Percentiles rank a stretch among this genome's conserved stretches.
These are phyloP conservation scores for Lampris incognitus DNA, from an alignment of 2,113 vertebrate species.

Conservation along the genomic window DNA sequence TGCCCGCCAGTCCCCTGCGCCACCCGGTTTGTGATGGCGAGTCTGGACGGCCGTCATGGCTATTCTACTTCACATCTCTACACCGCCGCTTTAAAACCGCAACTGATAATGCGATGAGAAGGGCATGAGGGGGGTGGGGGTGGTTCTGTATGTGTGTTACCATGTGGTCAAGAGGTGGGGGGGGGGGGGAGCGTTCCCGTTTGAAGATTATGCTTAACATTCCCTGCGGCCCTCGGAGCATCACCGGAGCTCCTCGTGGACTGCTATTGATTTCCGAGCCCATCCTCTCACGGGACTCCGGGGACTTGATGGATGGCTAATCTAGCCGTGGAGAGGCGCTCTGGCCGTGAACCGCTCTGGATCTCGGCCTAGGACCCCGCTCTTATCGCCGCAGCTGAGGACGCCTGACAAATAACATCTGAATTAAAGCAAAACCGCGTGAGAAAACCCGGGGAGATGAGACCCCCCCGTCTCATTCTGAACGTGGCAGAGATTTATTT, in stretches of 20 bases:
- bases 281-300: slow-evolving; percentile 58
- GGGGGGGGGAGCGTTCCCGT: slow-evolving; percentile 26
- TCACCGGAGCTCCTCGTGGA: slow-evolving; percentile 65
- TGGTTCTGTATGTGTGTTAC: slow-evolving; percentile 19
- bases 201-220: slow-evolving; percentile 63
- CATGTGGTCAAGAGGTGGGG: background rate
- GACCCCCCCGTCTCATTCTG: slow-evolving; percentile 45
- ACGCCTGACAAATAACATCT: slow-evolving; percentile 67
- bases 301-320: slow-evolving; percentile 74
- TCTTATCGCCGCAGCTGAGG: slow-evolving; percentile 40
- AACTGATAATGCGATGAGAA: slow-evolving; percentile 5
- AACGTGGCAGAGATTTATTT: slow-evolving; percentile 71
- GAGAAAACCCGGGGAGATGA: slow-evolving; percentile 35
- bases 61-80: slow-evolving; percentile 43
- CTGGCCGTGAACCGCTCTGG: slow-evolving; percentile 65
- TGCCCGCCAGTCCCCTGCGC: background rate
- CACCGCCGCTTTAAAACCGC: slow-evolving; percentile 1
- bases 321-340: slow-evolving; percentile 66
- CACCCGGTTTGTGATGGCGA: slow-evolving; percentile 3
- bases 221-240: slow-evolving; percentile 68
- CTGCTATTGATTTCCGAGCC: slow-evolving; percentile 70
- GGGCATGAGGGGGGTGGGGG: background rate
- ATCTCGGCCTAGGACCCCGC: slow-evolving; percentile 43
- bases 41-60: slow-evolving; percentile 19
- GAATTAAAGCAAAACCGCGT: slow-evolving; percentile 59